phyloP scores from a whole-genome alignment of 1,140 invertebrate species.

The Pachyrhynchus sulphureomaculatus region DNA sequence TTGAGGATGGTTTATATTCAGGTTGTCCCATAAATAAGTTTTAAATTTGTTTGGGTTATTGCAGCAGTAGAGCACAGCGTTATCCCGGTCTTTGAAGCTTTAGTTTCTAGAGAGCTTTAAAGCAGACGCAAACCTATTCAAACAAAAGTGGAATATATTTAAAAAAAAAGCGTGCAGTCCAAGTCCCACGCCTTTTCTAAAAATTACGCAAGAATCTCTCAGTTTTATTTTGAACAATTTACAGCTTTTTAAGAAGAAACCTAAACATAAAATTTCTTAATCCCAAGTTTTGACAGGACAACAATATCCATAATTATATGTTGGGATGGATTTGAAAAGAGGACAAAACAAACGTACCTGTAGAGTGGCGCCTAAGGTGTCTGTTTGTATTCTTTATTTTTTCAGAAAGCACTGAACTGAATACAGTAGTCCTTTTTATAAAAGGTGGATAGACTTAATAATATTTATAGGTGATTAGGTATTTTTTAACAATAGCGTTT shows the following conservation, averaged over 20 bases:
- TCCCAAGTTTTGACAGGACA: conserved; percentile 20
- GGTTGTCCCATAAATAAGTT: too few relatives aligned
- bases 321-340: conserved; percentile 13
- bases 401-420: neutral
- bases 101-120: too few relatives aligned
- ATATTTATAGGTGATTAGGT: neutral
- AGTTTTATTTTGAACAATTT: conserved; percentile 5
- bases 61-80: too few relatives aligned
- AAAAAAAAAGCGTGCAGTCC: too few relatives aligned
- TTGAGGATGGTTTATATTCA: too few relatives aligned
- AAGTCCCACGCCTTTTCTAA: neutral
- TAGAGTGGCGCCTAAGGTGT: conserved; percentile 23
- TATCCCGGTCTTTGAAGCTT: too few relatives aligned
- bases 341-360: conserved; percentile 27
- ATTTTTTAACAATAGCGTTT: neutral
- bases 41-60: too few relatives aligned
- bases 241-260: conserved; percentile 6
- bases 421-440: neutral
- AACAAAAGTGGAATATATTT: too few relatives aligned
- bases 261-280: conserved; percentile 3
- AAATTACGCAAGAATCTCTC: conserved; percentile 1
- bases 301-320: conserved; percentile 21
- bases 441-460: neutral
- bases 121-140: too few relatives aligned
- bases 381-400: conserved; percentile 17